Percentiles rank a stretch among this genome's conserved stretches.
Conservation (phyloP, 2,888 invertebrate species). For the Ochropleura plecta region DNA sequence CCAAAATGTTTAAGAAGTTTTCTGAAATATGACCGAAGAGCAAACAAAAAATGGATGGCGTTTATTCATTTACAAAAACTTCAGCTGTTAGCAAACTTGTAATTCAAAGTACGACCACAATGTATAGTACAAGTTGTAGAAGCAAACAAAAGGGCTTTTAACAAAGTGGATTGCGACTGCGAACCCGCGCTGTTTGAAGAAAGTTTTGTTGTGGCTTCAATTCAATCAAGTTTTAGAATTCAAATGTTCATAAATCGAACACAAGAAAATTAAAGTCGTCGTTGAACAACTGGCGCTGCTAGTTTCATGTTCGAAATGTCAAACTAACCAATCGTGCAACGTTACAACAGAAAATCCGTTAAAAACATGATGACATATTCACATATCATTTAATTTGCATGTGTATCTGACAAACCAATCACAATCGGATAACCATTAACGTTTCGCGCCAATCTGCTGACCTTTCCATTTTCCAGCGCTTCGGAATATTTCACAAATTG, state of each 20-base stretch:
- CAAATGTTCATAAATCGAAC: conserved; percentile 8
- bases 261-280: conserved; percentile 12
- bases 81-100: conserved; percentile 26
- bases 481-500: conserved; percentile 49
- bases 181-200: conserved; percentile 36
- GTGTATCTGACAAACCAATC: conserved; percentile 22
- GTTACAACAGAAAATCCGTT: conserved; percentile 20
- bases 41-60: neutral
- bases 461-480: conserved; percentile 41
- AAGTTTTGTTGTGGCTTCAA: conserved; percentile 53
- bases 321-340: conserved; percentile 17
- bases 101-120: conserved; percentile 43
- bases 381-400: conserved; percentile 43
- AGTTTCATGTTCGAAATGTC: conserved; percentile 23
- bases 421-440: conserved; percentile 45
- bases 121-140: conserved; percentile 29
- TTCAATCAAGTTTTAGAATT: conserved; percentile 41
- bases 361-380: conserved; percentile 32
- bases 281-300: neutral
- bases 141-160: conserved; percentile 46
- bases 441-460: conserved; percentile 37
- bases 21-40: neutral
- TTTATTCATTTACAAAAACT: conserved; percentile 6
- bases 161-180: conserved; percentile 38
- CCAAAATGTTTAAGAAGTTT: conserved; percentile 7